These are phyloP conservation scores for Villa cingulata DNA, from an alignment of 2,888 invertebrate species.

Conservation along the genomic window DNA sequence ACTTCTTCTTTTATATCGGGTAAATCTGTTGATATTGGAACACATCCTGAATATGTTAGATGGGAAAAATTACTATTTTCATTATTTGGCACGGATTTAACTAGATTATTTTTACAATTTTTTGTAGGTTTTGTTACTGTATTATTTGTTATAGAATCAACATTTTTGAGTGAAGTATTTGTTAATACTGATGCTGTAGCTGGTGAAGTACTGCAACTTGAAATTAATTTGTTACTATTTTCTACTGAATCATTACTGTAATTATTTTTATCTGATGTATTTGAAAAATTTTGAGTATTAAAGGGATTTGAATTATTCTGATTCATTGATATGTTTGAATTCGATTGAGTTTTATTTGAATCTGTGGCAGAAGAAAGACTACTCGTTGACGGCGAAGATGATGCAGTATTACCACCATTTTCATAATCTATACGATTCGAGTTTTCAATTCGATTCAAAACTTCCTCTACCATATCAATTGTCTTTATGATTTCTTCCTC, in stretches of 20 bases:
- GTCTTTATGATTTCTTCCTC: constrained; percentile 9
- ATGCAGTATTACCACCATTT: background rate
- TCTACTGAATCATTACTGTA: too few species aligned
- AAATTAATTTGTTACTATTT: too few species aligned
- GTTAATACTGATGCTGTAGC: background rate
- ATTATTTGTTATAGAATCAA: background rate
- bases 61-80: constrained; percentile 8
- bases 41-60: background rate
- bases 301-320: constrained; percentile 1
- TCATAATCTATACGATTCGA: background rate
- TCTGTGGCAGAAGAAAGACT: background rate
- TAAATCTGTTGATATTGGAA: constrained; percentile 8
- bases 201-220: background rate
- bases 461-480: constrained; percentile 14
- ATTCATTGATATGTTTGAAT: background rate
- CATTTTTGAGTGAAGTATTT: background rate
- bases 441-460: constrained; percentile 12
- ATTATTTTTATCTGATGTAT: background rate
- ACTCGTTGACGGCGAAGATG: background rate
- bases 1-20: constrained; percentile 15
- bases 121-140: background rate
- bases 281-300: constrained; percentile 1
- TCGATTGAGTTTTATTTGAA: background rate
- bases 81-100: background rate
- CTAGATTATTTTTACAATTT: background rate